A percentile compares a stretch with the other conserved stretches of the same genome.
Evolutionary conservation across 1,140 invertebrate species (phyloP).

Genomic region (Steinernema khuongi): DNA sequence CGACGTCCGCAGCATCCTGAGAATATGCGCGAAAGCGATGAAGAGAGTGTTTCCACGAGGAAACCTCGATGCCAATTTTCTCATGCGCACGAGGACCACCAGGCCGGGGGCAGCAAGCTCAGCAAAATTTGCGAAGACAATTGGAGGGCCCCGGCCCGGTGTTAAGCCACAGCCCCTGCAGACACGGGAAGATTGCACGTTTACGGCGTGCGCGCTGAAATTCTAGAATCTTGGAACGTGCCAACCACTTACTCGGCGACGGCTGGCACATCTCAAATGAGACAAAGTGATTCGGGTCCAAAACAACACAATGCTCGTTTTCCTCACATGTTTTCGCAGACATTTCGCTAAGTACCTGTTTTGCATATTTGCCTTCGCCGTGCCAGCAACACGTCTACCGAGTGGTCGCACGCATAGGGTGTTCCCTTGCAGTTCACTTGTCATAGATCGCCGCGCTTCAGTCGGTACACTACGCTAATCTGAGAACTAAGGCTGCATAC

Average conservation of each 20-base stretch:
- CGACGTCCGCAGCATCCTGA: no score
- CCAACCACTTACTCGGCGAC: neutral
- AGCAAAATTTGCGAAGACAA: neutral
- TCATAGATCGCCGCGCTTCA: no score
- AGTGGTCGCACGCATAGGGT: no score
- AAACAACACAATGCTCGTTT: neutral
- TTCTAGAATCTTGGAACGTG: neutral
- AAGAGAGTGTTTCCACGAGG: neutral
- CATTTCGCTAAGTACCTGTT: neutral
- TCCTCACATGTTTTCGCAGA: neutral
- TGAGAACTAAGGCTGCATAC: no score
- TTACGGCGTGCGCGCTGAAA: neutral
- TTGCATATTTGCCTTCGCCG: neutral
- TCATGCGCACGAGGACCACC: neutral
- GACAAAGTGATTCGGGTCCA: neutral
- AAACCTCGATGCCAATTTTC: conserved; percentile 11
- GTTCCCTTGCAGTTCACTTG: no score
- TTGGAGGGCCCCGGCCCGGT: no score
- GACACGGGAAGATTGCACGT: neutral
- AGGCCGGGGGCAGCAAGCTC: neutral
- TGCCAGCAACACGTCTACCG: no score
- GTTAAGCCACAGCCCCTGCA: no score
- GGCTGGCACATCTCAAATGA: neutral
- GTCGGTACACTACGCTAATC: no score
- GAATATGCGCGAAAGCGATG: conserved; percentile 8